Percentiles rank a stretch among this genome's conserved stretches.
phyloP scores from a whole-genome alignment of 2,888 invertebrate species.

The Geophilus truncorum region DNA sequence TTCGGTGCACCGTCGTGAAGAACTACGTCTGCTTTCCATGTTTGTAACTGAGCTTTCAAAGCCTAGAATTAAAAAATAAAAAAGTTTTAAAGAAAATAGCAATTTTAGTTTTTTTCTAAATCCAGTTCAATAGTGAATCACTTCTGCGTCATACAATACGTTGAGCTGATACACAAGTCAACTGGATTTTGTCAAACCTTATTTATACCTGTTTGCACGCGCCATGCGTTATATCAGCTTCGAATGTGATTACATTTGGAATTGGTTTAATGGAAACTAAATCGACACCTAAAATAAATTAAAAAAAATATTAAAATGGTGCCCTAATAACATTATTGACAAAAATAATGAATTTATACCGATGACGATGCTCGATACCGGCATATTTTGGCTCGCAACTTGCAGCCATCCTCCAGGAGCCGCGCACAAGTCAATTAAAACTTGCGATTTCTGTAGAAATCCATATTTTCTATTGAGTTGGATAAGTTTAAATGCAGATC shows the following conservation, averaged over 20 bases:
- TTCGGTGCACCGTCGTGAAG: conserved; percentile 98
- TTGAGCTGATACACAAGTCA: too few relatives aligned
- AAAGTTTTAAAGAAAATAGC: too few relatives aligned
- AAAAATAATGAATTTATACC: too few relatives aligned
- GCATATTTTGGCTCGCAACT: conserved; percentile 96
- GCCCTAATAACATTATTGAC: too few relatives aligned
- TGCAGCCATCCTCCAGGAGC: conserved; percentile 99
- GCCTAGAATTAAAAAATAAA: too few relatives aligned
- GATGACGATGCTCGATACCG: conserved; percentile 86
- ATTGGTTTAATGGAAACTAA: conserved; percentile 88
- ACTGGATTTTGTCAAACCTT: too few relatives aligned
- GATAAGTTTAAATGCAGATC: conserved; percentile 98
- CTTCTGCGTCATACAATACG: too few relatives aligned
- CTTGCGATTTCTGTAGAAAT: conserved; percentile 90
- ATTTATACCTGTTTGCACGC: conserved; percentile 69
- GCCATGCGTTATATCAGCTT: conserved; percentile 95
- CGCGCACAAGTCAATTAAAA: conserved; percentile 96
- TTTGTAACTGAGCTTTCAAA: conserved; percentile 77
- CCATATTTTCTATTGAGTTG: conserved; percentile 96
- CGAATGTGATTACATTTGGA: conserved; percentile 79
- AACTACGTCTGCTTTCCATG: conserved; percentile 95
- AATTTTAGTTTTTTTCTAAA: too few relatives aligned
- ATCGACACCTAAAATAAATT: conserved; percentile 65
- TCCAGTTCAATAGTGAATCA: too few relatives aligned
- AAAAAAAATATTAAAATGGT: neutral